Base-by-base conservation (phyloP, 2,113 vertebrate species). In the Eudyptes chrysolophus region DNA sequence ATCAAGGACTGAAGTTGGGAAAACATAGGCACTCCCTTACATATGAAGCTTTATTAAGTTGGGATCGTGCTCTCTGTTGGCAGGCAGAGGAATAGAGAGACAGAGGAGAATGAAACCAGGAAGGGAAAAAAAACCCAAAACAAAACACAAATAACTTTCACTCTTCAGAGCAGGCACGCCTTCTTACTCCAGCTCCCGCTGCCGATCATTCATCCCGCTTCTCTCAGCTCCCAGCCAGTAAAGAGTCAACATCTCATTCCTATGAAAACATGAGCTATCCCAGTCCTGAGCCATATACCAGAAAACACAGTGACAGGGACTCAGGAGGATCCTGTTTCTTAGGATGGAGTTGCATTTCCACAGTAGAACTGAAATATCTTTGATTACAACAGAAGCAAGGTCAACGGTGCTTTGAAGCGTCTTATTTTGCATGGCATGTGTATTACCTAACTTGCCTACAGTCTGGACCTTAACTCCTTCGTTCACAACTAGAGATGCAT, bases 51-150 rank as follows among this genome's bases (percentile, higher is more conserved):
- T 93, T 95, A 82, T 91, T 95, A 95, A 96, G 76, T 21, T 81
- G 94, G 97, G 96, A 97, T 97, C 97, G 96, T 98, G 98, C 98
- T 98, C 98, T 98, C 98, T 99, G 96, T 98, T 98, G 98, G 98
- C 97, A 94, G 97, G 89, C 71, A 74, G 86, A 61, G 97, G 97
- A 95, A 98, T 38, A 97, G 94, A 95, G 90, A 96, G 97, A 95
- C 74, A 69, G 90, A 83, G 49, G 68, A 94, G 95, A 96, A 93
- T 85, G 98, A 96, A 93, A 94, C 20, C 0, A 6, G 75, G 76
- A 76, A 69, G 40, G 8, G 40, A 10, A 19, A 32, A 46, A 46
- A 69, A 84, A 64, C 1, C 1, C 51, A 87, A 95, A 92, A 9
- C 61, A 93, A 48, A 96, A 96, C 96, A 97, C 97, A 95, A 95